Evolutionary conservation across 2,797 vertebrate species (phyloP), one percentile per base, ranked within the genome.

Genomic region (Enteromius fasciolatus): DNA sequence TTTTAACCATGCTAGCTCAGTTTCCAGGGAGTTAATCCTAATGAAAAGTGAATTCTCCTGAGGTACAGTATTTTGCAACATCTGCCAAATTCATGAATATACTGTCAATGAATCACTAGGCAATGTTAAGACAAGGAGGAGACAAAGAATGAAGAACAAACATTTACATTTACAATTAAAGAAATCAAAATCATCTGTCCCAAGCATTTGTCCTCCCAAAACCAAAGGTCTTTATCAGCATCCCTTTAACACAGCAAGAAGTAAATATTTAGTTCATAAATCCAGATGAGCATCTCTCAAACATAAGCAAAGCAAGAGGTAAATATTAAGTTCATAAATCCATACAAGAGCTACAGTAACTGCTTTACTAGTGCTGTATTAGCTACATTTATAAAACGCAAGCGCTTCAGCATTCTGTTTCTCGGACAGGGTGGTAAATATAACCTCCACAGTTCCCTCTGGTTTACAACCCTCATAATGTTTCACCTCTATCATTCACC

Each of bases 381-480:
- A 36, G 46, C 20, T 36, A 39, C 23, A 78, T 78, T 63, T 64
- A 61, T 64, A 36, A 63, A 50, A 63, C 8, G 5, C 12, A 69
- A 36, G 50, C 3, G 36, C 33, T 67, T 31, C 44, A n/a, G 68
- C n/a, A 54, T 44, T 33, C 41, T 28, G 52, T 59, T 31, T 68
- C 52, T 59, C 12, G 28, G 59, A 86, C 67, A 83, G 31, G 20
- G 39, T 70, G 48, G 79, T 81, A 83, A 81, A 86, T 76, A 68
- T 41, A 20, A 31, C 54, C 77, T 69, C 48, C 73, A 77, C 72
- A 72, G 77, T 61, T 54, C 64, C 48, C 36, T 54, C 41, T 44
- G 63, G 61, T 82, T 79, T 74, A 57, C 72, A 77, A 50, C 44
- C 76, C 39, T 61, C 75, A 69, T 86, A 73, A 81, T 76, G 54